Conservation (phyloP, 2,113 vertebrate species). For the Empidonax alnorum region DNA sequence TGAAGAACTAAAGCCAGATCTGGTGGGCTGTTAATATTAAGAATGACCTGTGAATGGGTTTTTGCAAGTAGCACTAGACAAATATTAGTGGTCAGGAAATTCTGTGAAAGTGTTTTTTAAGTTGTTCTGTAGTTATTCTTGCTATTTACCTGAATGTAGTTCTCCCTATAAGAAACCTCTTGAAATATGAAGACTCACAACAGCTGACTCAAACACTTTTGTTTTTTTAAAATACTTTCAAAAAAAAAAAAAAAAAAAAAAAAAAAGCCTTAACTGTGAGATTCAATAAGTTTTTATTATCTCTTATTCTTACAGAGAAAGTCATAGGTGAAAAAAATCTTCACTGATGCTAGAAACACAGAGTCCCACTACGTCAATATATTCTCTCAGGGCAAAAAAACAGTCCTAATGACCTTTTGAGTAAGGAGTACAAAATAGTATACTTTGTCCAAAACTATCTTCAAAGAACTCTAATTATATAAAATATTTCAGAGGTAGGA, state of each 20-base stretch:
- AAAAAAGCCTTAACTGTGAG: not conserved
- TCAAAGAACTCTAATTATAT: not conserved
- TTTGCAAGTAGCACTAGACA: not conserved
- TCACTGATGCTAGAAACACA: not conserved
- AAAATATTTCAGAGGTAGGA: not conserved
- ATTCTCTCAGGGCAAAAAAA: not conserved
- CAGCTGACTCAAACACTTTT: not conserved
- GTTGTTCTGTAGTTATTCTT: not conserved
- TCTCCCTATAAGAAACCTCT: not conserved
- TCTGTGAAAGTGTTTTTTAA: not conserved
- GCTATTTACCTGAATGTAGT: not conserved
- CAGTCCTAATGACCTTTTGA: not conserved
- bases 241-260: not conserved
- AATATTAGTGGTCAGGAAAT: not conserved
- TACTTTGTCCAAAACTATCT: not conserved
- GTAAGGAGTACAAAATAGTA: not conserved
- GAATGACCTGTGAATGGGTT: not conserved
- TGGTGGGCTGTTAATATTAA: not conserved
- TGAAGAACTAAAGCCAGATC: not conserved
- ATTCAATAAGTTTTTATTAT: not conserved
- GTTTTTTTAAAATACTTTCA: not conserved
- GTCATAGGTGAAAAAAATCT: not conserved
- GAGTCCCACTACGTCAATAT: not conserved
- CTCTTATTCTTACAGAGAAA: not conserved
- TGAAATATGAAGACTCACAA: not conserved